Evolutionary conservation across 1,140 invertebrate species (phyloP), one percentile per base, ranked within the genome.

Genomic region (Sitodiplosis mosellana): DNA sequence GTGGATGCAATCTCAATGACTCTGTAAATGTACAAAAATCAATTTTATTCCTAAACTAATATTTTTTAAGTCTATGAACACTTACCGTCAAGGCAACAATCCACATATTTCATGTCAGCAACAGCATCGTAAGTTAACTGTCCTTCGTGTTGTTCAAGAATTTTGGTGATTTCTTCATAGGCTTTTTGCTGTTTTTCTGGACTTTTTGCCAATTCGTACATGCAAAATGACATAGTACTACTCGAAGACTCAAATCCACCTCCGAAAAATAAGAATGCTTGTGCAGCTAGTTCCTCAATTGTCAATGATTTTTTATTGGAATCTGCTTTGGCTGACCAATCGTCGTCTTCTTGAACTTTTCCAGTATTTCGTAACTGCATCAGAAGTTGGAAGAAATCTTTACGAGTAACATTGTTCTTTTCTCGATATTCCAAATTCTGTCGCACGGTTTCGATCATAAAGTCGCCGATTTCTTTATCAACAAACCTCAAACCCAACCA

Each of bases 241-340:
- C 76, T 72, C 0, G 80, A 79, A 0, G 81, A 81, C 53, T 83
- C 81, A 56, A 77, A 82, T n/a, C 80, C 80, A 34, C 77, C 80
- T 12, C 77, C 53, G 51, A 79, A 74, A 52, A 81, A 79, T 6
- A 79, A 67, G 34, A 79, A 73, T 1, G 69, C 67, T 59, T 80
- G 75, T 0, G 75, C 75, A 0, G 75, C 66, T 19, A 71, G 64
- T 27, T 66, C 52, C 47, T 71, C 64, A 47, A 70, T 45, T 0
- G 69, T 69, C 47, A 72, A 47, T 10, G 50, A 40, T 27, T 59
- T 56, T 1, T 52, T 33, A 4, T 19, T 33, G 3, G 10, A 33
- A 22, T 38, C 49, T 2, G 18, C 3, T 44, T 44, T 21, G 14
- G 18, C 8, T 6, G 18, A 15, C 37, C 37, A 40, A 40, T 40